These are phyloP conservation scores for Azorinus chamasolen DNA, from an alignment of 2,888 invertebrate genomes.

Conservation along the genomic window DNA sequence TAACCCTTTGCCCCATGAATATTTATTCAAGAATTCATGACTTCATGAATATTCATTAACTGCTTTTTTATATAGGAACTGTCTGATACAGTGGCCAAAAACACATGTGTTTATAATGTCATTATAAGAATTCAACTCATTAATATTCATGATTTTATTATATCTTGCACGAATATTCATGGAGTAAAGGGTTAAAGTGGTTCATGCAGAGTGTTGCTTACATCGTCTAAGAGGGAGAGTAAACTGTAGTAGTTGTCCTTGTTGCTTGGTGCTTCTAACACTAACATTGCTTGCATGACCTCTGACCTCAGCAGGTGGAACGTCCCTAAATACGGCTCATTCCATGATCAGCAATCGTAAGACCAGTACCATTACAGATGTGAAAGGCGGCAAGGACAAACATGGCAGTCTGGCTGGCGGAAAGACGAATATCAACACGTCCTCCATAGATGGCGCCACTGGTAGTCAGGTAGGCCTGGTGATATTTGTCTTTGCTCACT, in stretches of 20 bases:
- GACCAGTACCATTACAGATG: slow-evolving; percentile 82
- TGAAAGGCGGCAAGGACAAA: slow-evolving; percentile 80
- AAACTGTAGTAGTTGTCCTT: neutral
- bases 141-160: no score
- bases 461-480: slow-evolving; percentile 80
- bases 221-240: neutral
- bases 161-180: no score
- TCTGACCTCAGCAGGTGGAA: slow-evolving; percentile 62
- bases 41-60: no score
- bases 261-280: slow-evolving; percentile 6
- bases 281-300: slow-evolving; percentile 33
- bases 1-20: no score
- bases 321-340: slow-evolving; percentile 57
- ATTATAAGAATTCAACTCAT: no score
- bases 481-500: no score
- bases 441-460: slow-evolving; percentile 80
- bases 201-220: neutral
- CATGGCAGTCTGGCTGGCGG: slow-evolving; percentile 75
- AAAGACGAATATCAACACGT: slow-evolving; percentile 75
- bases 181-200: neutral
- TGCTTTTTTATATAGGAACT: no score
- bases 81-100: no score
- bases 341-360: slow-evolving; percentile 82
- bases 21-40: no score
- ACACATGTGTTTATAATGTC: no score